Evolutionary conservation across 2,797 vertebrate genomes (phyloP).

Genomic region (Champsocephalus gunnari): DNA sequence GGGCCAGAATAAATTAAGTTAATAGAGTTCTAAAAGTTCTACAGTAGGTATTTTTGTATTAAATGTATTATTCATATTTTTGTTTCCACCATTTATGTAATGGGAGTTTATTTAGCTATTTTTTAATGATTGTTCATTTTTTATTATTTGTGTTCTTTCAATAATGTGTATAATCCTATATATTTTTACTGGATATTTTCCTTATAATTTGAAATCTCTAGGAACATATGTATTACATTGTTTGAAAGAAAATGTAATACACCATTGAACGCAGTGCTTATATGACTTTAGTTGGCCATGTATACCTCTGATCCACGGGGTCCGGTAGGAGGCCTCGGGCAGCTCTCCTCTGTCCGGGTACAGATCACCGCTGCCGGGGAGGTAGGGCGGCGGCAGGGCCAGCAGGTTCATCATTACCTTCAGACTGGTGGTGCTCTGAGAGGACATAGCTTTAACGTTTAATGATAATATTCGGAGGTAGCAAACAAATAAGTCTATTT

Average conservation of each 20-base stretch:
- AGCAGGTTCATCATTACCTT: conserved; percentile 73
- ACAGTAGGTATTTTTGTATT: neutral
- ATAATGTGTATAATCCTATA: no score
- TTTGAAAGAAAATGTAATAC: neutral
- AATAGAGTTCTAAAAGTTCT: neutral
- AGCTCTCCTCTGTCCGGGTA: conserved; percentile 73
- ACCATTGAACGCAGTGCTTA: neutral
- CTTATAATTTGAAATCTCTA: no score
- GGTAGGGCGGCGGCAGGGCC: conserved; percentile 76
- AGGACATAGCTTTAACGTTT: neutral
- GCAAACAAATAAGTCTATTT: neutral
- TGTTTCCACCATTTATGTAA: no score
- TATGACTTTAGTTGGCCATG: no score
- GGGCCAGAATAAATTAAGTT: neutral
- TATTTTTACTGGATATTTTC: no score
- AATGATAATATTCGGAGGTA: neutral
- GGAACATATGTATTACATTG: no score
- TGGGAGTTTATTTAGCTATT: no score
- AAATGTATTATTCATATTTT: no score
- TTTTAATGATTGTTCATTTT: no score
- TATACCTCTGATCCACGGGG: conserved; percentile 81
- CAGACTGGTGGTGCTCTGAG: conserved; percentile 69
- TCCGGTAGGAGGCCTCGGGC: conserved; percentile 75
- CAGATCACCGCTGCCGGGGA: conserved; percentile 46
- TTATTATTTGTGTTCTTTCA: no score